Conservation (phyloP, 2,888 invertebrate species). For the Pilophorus perplexus region DNA sequence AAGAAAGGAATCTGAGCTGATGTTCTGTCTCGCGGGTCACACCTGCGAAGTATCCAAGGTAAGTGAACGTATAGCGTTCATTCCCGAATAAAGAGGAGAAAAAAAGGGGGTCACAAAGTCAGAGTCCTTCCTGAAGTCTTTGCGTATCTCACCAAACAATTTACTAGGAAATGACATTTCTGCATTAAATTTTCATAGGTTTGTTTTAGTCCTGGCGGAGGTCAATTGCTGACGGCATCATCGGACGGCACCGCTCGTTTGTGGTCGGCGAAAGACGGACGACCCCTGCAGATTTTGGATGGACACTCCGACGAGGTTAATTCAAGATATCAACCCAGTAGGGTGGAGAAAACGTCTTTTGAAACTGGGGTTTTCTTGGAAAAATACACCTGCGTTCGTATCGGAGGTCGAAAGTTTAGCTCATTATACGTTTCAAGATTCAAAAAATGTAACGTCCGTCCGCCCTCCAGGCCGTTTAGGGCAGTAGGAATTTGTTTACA, state of each 20-base stretch:
- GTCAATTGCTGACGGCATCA: constrained; percentile 70
- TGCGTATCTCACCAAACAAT: too few relatives aligned
- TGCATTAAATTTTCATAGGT: constrained; percentile 60
- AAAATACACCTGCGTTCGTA: too few relatives aligned
- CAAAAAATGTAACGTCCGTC: too few relatives aligned
- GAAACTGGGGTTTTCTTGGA: too few relatives aligned
- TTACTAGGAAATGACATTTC: too few relatives aligned
- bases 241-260: constrained; percentile 71
- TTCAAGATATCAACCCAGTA: too few relatives aligned
- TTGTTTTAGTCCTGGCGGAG: constrained; percentile 76
- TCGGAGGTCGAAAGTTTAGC: too few relatives aligned
- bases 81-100: neutral
- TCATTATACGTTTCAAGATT: too few relatives aligned
- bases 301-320: constrained; percentile 68
- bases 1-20: constrained; percentile 57
- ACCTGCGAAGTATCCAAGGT: constrained; percentile 68
- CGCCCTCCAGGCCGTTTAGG: too few relatives aligned
- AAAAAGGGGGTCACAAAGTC: neutral
- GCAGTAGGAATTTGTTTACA: too few relatives aligned
- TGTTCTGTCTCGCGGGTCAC: constrained; percentile 64
- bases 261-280: constrained; percentile 68
- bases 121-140: too few relatives aligned
- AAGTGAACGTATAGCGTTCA: too few relatives aligned
- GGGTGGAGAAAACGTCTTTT: neutral
- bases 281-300: constrained; percentile 58